Base-by-base conservation (phyloP, 2,888 invertebrate genomes). In the Hoplodrina ambigua region DNA sequence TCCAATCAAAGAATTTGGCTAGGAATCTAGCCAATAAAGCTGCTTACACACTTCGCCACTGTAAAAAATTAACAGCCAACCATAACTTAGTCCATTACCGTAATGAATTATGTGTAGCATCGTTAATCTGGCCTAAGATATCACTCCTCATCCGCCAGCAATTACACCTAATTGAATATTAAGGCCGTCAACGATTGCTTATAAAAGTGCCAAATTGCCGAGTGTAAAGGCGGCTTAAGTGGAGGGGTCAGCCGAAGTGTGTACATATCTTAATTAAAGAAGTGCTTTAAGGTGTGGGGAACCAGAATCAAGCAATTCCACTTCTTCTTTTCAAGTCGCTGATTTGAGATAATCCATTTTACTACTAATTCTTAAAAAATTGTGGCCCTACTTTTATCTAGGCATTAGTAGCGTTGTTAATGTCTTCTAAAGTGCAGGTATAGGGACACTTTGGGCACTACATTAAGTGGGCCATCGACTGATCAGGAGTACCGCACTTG, bases 81-180 rank as follows among this genome's bases (percentile, higher is more conserved):
- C 87, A 91, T 94, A 91, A 94, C 90, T 85, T 82, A 78, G 69
- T 90, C 94, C 93, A 94, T 94, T 94, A 93, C 91, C 85, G 89
- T 92, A 93, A 94, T 93, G 92, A 94, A 94, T 93, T 90, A 94
- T 93, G 91, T 93, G 93, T 90, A 89, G 86, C 75, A 80, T 87
- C 88, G 89, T 92, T 92, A 91, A 91, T 92, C 89, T 84, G 83
- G 79, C 80, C 85, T 78, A 76, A 86, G 88, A 88, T 86, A 90
- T 92, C 92, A 90, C 87, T 88, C 88, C 90, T 91, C 92, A 91
- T 91, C 92, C 89, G 88, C 81, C 78, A 78, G 85, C 91, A 92
- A 94, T 94, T 93, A 94, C 81, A 89, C 82, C 88, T 94, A 94
- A 94, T 94, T 93, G 93, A 94, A 94, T 94, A 94, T 94, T 92